These are phyloP conservation scores for Cliona cf. orientalis DNA, from an alignment of 37 sponge, comb jelly and placozoan species.

Conservation along the genomic window DNA sequence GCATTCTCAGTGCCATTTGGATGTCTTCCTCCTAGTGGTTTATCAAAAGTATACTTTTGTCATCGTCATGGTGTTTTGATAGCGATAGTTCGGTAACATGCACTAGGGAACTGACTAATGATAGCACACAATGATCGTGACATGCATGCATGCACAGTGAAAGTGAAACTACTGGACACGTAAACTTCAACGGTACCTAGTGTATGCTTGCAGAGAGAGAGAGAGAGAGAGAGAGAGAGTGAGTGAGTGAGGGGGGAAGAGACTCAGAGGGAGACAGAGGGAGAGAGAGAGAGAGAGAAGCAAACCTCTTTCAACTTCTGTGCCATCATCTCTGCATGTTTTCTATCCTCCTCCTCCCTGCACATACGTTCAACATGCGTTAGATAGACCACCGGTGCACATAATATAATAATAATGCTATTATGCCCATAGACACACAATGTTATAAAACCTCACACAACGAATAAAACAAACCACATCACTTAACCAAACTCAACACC, in stretches of 20 bases:
- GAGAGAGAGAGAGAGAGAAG: too few relatives aligned
- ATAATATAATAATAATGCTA: too few relatives aligned
- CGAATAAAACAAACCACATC: background rate
- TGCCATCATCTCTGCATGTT: constrained; percentile 23
- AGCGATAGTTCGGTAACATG: background rate
- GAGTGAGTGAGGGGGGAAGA: too few relatives aligned
- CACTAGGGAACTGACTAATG: background rate
- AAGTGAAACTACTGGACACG: background rate
- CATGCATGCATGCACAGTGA: background rate
- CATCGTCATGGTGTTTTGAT: too few relatives aligned
- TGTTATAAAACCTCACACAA: background rate
- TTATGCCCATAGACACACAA: background rate
- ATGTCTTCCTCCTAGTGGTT: constrained; percentile 59
- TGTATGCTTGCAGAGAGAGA: too few relatives aligned
- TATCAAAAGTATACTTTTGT: too few relatives aligned
- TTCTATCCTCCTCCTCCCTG: constrained; percentile 29
- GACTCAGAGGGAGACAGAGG: too few relatives aligned
- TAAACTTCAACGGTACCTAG: too few relatives aligned
- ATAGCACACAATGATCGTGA: too few relatives aligned
- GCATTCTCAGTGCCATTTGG: constrained; percentile 41
- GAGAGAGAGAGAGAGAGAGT: too few relatives aligned
- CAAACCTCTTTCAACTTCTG: constrained; percentile 38
- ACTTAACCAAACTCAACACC: background rate
- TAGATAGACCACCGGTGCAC: too few relatives aligned
- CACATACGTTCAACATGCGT: too few relatives aligned